Base-by-base conservation (phyloP, 1,140 invertebrate genomes). In the Hormaphis cornu region DNA sequence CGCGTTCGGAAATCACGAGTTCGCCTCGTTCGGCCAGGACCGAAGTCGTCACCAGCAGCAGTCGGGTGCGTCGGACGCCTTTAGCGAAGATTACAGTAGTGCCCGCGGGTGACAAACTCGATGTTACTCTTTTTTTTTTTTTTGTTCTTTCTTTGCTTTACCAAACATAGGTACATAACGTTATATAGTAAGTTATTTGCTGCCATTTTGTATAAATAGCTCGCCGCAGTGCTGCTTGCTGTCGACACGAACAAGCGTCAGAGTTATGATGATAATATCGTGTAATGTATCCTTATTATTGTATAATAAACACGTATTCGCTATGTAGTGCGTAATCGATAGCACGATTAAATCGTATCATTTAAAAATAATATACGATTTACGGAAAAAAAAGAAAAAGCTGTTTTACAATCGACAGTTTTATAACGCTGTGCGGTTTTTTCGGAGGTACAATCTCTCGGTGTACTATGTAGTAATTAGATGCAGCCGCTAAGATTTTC, bases 41-140 rank as follows among this genome's bases (percentile, higher is more conserved):
- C 58, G 46, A 28, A 37, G 14, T 40, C 61, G 22, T 30, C 22
- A 44, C 46, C 33, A 61, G 69, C 37, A 35, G 69, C 42, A 52
- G 73, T n/a, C 30, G 76, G 72, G 30, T 74, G 75, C 7, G 73
- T 74, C 22, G 75, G 75, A 58, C 16, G 73, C 73, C 30, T 75
- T 73, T 46, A 73, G 72, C 30, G 74, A 73, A 24, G 56, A 73
- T 18, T 72, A 71, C 58, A 73, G 71, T 2, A 12, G n/a, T 33
- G n/a, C 24, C 3, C 37, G n/a, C 24, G 58, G 58, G 33, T 24
- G 12, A 56, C 18, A 1, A 3, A 1, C 20, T 18, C n/a, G 9
- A 44, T 53, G 12, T n/a, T 46, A 46, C 42, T n/a, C 12, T 8
- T 46, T n/a, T n/a, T 16, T n/a, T n/a, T 46, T n/a, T 6, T n/a